A percentile compares a stretch with the other conserved stretches of the same genome.
phyloP scores from a whole-genome alignment of 1,140 invertebrate genomes.

The Drosophila biarmipes region DNA sequence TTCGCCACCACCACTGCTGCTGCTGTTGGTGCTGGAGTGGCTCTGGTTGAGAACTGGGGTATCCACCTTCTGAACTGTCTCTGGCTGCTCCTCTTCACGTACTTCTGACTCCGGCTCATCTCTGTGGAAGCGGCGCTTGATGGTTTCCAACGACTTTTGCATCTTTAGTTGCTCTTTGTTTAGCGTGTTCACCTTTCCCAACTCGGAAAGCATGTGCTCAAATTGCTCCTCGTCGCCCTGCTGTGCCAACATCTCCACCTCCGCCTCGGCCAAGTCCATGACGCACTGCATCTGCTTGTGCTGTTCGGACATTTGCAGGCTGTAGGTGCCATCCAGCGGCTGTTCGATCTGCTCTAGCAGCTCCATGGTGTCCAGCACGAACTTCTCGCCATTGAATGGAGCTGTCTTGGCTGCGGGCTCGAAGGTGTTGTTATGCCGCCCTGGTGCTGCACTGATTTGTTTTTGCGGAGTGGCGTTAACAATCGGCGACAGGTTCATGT shows the following conservation, averaged over 20 bases:
- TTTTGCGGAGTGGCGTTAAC: constrained; percentile 48
- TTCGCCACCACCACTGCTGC: constrained; percentile 49
- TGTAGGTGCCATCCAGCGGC: constrained; percentile 58
- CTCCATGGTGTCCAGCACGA: constrained; percentile 60
- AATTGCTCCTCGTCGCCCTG: constrained; percentile 81
- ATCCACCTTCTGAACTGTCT: constrained; percentile 21
- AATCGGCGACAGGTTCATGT: constrained; percentile 76
- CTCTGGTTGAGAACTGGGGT: constrained; percentile 32
- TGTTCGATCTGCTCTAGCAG: constrained; percentile 75
- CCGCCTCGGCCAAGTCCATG: constrained; percentile 73
- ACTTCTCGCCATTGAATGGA: constrained; percentile 43
- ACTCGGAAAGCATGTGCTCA: constrained; percentile 74
- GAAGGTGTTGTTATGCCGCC: constrained; percentile 29
- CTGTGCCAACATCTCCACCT: constrained; percentile 71
- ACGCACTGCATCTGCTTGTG: constrained; percentile 75
- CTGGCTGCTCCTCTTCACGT: constrained; percentile 17
- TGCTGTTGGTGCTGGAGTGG: constrained; percentile 37
- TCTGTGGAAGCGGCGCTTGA: constrained; percentile 73
- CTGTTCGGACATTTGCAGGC: constrained; percentile 50
- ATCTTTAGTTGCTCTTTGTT: constrained; percentile 76
- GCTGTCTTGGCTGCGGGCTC: constrained; percentile 20
- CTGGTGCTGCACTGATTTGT: background rate
- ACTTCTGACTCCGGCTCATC: constrained; percentile 30
- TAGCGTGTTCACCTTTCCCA: constrained; percentile 64
- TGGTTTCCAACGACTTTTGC: constrained; percentile 77